Evolutionary conservation across 2,113 vertebrate genomes (phyloP).

Genomic region (Origma solitaria): DNA sequence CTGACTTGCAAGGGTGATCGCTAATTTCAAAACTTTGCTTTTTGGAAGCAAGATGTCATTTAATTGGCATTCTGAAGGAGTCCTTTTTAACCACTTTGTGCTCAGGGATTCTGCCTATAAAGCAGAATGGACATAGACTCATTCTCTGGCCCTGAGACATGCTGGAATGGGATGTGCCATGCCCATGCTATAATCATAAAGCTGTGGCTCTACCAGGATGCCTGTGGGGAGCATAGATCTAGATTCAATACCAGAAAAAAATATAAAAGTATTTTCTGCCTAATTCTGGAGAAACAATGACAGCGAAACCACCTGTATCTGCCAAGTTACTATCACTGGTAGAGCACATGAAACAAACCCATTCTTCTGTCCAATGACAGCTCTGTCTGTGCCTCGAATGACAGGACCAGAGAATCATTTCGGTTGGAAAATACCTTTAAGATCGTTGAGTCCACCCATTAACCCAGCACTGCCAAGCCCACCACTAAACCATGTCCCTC

Average conservation of each 20-base stretch:
- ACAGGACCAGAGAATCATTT: not conserved
- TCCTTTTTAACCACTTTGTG: not conserved
- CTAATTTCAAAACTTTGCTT: not conserved
- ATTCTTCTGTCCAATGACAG: not conserved
- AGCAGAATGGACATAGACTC: not conserved
- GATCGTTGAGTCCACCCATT: not conserved
- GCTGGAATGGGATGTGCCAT: not conserved
- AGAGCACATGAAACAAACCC: not conserved
- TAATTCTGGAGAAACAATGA: not conserved
- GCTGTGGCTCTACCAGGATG: not conserved
- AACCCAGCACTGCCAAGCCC: not conserved
- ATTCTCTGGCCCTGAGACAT: not conserved
- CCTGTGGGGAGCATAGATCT: fast-evolving
- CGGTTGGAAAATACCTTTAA: not conserved
- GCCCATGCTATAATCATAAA: too few relatives aligned
- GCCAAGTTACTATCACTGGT: not conserved
- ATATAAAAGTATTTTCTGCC: not conserved
- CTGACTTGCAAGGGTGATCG: not conserved
- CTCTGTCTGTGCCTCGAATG: not conserved
- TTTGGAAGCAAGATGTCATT: not conserved
- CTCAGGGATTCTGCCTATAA: not conserved
- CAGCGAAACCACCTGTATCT: not conserved
- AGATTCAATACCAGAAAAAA: not conserved
- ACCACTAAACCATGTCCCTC: not conserved
- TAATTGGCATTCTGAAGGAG: not conserved